Conservation (phyloP, 2,888 invertebrate genomes). For the Agrotis ipsilon region DNA sequence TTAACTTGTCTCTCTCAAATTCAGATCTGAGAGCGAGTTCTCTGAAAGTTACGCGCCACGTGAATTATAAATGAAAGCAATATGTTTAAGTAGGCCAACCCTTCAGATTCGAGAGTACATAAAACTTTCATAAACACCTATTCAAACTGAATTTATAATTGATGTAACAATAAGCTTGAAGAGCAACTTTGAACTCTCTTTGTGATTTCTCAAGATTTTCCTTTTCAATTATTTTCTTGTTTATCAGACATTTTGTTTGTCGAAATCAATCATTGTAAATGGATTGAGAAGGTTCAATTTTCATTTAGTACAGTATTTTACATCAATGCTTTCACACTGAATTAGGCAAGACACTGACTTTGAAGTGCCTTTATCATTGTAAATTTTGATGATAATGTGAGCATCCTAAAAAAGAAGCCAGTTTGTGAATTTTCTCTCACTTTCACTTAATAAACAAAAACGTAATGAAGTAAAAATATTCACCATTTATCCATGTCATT, state of each 20-base stretch:
- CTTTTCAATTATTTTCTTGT: conserved; percentile 16
- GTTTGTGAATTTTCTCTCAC: background rate
- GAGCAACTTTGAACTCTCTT: conserved; percentile 10
- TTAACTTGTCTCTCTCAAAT: conserved; percentile 56
- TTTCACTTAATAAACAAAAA: conserved; percentile 32
- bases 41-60: conserved; percentile 56
- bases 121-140: conserved; percentile 64
- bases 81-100: conserved; percentile 63
- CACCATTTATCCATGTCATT: conserved; percentile 64
- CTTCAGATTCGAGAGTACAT: conserved; percentile 56
- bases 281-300: conserved; percentile 13
- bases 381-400: background rate
- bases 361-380: no score
- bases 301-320: background rate
- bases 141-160: conserved; percentile 66
- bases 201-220: conserved; percentile 21
- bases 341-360: no score
- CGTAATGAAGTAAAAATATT: conserved; percentile 47
- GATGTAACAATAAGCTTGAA: conserved; percentile 42
- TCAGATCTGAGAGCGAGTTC: conserved; percentile 48
- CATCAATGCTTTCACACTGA: background rate
- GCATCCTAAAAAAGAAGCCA: background rate
- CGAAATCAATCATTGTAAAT: background rate
- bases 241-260: conserved; percentile 5
- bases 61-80: conserved; percentile 71